Base-by-base conservation (phyloP, 2,113 vertebrate genomes). In the Hyla sarda region DNA sequence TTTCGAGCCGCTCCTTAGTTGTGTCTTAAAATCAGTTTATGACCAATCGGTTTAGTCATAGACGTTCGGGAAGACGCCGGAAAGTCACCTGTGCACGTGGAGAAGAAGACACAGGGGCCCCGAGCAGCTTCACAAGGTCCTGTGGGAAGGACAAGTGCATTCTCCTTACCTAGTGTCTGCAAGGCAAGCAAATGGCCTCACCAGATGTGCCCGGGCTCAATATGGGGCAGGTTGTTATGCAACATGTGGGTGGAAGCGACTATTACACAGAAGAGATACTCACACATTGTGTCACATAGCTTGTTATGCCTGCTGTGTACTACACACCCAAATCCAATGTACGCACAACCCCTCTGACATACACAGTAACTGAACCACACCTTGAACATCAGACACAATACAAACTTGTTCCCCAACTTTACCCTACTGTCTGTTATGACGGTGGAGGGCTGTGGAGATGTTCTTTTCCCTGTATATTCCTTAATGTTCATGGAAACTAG, bases 341-440 rank as follows among this genome's bases (percentile, higher is more conserved):
- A 77, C 7, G 50, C 75, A 54, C 47, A 30, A 19, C 48, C 74
- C 23, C n/a, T 41, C 73, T 75, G 73, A 47, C 73, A 50, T 25
- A 75, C 72, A 75, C 45, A n/a, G 13, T 10, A 13, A 45, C 72
- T 34, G 32, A 48, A 23, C 37, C 72, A 75, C 72, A 75, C 72
- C 72, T 48, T 74, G 16, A 34, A 23, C 72, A 74, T 74, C 72
- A 75, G 41, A 75, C 72, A 73, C 71, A 73, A 47, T 41, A 28
- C 72, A 75, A 32, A 75, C 72, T 13, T 28, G 21, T 41, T 48
- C 72, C 23, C 72, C 41, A 37, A 71, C 37, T 21, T 71, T 21
- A 45, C 41, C n/a, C n/a, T n/a, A n/a, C n/a, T n/a, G n/a, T n/a
- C n/a, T n/a, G n/a, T n/a, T n/a, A n/a, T n/a, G n/a, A n/a, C n/a